Base-by-base conservation (phyloP, 2,113 vertebrate species). In the Eurypyga helias region DNA sequence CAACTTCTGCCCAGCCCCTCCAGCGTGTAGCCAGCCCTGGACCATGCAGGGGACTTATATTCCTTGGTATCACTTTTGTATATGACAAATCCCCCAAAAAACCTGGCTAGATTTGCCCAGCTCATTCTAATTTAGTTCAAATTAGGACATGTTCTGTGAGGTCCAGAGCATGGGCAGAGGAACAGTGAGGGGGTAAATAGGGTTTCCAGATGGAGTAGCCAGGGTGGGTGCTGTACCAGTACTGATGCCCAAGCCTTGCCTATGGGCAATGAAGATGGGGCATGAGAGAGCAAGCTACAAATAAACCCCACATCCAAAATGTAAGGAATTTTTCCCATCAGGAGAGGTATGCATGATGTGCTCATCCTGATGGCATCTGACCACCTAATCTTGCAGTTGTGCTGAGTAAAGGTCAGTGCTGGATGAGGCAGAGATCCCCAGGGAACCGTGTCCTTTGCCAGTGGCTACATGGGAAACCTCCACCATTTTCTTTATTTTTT, bases 361-460 rank as follows among this genome's bases (percentile, higher is more conserved):
- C 84, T 95, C 62, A 36, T 87, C 70, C 85, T 57, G 70, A 71
- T 85, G 90, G 82, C 82, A 95, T 90, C 87, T 25, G 8, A 65
- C 72, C 92, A 86, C 87, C 90, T 92, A 77, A 93, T 90, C 84
- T 86, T 64, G 84, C 87, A 91, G 78, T 21, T 90, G 90, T 91
- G 93, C 83, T 76, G 92, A 80, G 62, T 17, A 91, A 91, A 89
- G 83, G 36, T 48, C 26, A 1, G 60, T 2, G 41, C 81, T 88
- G 84, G 84, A 52, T 0, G 6, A 49, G 54, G 26, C 83, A 61
- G 29, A 90, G 46, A 33, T 64, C 10, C 29, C 76, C 11, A 34
- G 62, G 38, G 57, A 76, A 84, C 71, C 2, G 43, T 76, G 69
- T 33, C 69, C 78, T 96, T 79, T 65, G 16, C 24, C 31, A 64